Evolutionary conservation across 2,888 invertebrate genomes (phyloP).

Genomic region (Calameuta pallipes): DNA sequence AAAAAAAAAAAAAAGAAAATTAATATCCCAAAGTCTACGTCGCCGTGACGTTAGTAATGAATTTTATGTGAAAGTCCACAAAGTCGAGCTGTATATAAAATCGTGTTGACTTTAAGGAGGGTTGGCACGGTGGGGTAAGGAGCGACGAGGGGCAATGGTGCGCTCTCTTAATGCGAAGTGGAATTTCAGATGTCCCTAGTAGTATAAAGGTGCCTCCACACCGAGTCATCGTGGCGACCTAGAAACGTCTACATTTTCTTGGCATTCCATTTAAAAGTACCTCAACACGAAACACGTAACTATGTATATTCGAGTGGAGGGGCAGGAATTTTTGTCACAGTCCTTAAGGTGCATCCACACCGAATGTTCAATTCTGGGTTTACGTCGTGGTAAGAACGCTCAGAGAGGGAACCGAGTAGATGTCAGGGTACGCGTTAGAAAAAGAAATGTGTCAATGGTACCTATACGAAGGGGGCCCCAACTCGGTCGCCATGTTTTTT

Average conservation of each 20-base stretch:
- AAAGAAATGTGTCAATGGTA: not conserved
- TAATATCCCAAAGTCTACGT: not conserved
- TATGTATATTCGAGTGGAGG: not conserved
- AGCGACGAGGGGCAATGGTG: not conserved
- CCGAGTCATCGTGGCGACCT: not conserved
- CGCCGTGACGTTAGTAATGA: not conserved
- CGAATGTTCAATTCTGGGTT: not conserved
- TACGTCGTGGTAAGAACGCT: not conserved
- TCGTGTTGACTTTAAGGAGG: not conserved
- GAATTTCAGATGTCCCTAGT: constrained; percentile 30
- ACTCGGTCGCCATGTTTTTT: not conserved
- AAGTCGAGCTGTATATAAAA: not conserved
- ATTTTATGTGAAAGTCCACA: not conserved
- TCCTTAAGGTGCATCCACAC: constrained; percentile 27
- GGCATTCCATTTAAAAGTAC: constrained; percentile 1
- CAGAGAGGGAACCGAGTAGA: not conserved
- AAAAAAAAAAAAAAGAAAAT: not conserved
- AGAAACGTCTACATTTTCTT: constrained; percentile 2
- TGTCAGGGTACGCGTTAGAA: not conserved
- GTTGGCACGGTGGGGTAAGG: not conserved
- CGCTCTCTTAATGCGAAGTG: constrained; percentile 25
- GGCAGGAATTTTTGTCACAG: not conserved
- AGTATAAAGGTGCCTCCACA: not conserved
- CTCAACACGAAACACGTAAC: not conserved
- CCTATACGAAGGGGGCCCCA: not conserved